Base-by-base conservation (phyloP, 2,888 invertebrate genomes). In the Cybosia mesomella region DNA sequence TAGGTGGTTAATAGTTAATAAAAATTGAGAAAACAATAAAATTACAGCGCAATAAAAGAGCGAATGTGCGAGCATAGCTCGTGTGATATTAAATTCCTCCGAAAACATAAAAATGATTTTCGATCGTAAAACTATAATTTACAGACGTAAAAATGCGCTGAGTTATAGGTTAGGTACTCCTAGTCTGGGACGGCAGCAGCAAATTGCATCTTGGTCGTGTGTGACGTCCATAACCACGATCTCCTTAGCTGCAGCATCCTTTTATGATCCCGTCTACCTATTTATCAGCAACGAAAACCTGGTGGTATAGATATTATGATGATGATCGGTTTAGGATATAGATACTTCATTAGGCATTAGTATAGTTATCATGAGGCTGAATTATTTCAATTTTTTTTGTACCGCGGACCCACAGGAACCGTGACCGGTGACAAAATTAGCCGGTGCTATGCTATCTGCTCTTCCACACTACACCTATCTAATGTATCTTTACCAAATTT, bases 101-200 rank as follows among this genome's bases (percentile, higher is more conserved):
- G 91, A 94, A 94, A 94, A 92, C 94, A 94, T 94, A 95, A 94
- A 95, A 94, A 94, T 94, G 92, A 95, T 95, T 95, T 94, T 94
- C 92, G 94, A 93, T 95, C 95, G 93, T 95, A 95, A 95, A 95
- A 95, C 92, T 90, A 95, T 95, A 95, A 94, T 95, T 95, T 95
- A 95, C 95, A 95, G 93, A 94, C 95, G 95, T 95, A 94, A 95
- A 93, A 95, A 92, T 93, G 87, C 89, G 93, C 94, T 92, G 93
- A 93, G 91, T 91, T 93, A 91, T 92, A 89, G 87, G 90, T 90
- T 90, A 49, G 49, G 49, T 49, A 90, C 89, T 85, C 81, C 77
- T 77, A 83, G 87, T 82, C 83, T 83, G 82, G 81, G 83, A 87
- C 83, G 81, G 81, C 77, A 83, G 76, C 81, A 78, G 81, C 80